Evolutionary conservation across 2,113 vertebrate genomes (phyloP), one percentile per base, ranked within the genome.

Genomic region (Thunnus thynnus): DNA sequence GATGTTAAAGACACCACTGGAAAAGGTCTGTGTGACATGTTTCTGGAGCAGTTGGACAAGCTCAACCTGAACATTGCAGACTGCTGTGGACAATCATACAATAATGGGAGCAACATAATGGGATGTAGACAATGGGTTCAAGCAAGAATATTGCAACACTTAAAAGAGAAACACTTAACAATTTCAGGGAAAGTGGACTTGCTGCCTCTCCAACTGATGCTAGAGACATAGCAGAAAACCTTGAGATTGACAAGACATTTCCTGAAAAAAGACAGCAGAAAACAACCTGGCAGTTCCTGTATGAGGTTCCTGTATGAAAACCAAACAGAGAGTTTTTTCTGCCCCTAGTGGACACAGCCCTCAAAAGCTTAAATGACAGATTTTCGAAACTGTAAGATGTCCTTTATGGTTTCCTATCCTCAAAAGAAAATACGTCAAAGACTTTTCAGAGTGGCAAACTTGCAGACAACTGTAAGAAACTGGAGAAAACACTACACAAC

Each of bases 1-100:
- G 56, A 50, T 50, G 17, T 61, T 27, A 11, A 52, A 14, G 46
- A 62, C 46, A 73, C 46, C 8, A 61, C 57, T 61, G 47, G 69
- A 47, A 55, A 27, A 70, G 36, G 48, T 69, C 58, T 85, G 44
- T 41, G 27, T 30, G 27, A 30, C 27, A 30, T 4, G 4, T 4
- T 30, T 3, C 27, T 30, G 27, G 27, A 30, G 27, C 2, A 3
- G 4, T 4, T 30, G 27, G 27, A 30, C 36, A 7, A 9, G 36
- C 36, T 41, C 36, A 7, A 9, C 36, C 7, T 41, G 9, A 41
- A 9, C 36, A 41, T 41, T 41, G 36, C 36, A 41, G 36, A 41
- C 36, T 41, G 1, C 36, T 6, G 7, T 41, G 9, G 36, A 9
- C 36, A 41, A 41, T 41, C 36, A 7, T 41, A 41, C 36, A 9